phyloP scores from a whole-genome alignment of 1,140 invertebrate genomes.

The Leptoteleia sp. region DNA sequence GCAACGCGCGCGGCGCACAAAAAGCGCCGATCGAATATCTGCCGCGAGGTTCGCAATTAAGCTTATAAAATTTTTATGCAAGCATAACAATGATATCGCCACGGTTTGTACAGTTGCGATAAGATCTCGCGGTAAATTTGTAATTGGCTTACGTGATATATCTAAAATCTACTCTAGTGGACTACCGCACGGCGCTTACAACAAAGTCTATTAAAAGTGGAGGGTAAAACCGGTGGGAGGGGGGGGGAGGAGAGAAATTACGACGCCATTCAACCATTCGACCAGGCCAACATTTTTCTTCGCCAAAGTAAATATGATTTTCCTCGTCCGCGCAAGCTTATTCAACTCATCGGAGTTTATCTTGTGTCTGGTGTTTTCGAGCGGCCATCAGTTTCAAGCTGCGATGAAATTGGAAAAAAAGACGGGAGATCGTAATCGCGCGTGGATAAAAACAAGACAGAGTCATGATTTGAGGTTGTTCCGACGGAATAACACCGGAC shows the following conservation, averaged over 20 bases:
- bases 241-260: too few species aligned
- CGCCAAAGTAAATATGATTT: too few species aligned
- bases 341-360: too few species aligned
- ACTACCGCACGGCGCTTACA: slow-evolving; percentile 43
- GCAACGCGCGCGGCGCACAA: slow-evolving; percentile 16
- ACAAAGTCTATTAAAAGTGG: slow-evolving; percentile 57
- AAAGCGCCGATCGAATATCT: slow-evolving; percentile 19
- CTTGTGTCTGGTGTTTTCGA: too few species aligned
- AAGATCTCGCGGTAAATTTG: slow-evolving; percentile 55
- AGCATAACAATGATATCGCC: slow-evolving; percentile 37
- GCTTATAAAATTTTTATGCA: slow-evolving; percentile 42
- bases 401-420: too few species aligned
- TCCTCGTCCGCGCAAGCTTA: too few species aligned
- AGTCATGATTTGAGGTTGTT: too few species aligned
- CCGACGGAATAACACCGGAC: too few species aligned
- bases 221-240: slow-evolving; percentile 40
- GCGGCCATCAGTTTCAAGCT: too few species aligned
- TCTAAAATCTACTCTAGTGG: slow-evolving; percentile 50
- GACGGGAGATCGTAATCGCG: too few species aligned
- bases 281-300: too few species aligned
- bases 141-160: slow-evolving; percentile 68
- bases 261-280: slow-evolving; percentile 32
- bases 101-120: slow-evolving; percentile 36
- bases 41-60: slow-evolving; percentile 19
- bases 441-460: too few species aligned